Conservation (phyloP, 1,140 invertebrate genomes). For the Drosophila orena region DNA sequence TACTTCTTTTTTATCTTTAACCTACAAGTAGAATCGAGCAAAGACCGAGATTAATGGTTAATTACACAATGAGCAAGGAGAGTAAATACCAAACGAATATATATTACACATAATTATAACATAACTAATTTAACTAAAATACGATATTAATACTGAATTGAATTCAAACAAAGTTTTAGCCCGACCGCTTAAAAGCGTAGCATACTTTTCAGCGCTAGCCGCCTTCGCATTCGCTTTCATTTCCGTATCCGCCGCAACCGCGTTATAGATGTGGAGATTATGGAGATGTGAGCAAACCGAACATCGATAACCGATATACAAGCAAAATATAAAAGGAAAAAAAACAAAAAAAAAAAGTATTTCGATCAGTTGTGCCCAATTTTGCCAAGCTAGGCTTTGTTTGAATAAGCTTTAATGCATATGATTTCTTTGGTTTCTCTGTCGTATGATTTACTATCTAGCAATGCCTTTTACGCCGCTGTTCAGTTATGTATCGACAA, state of each 20-base stretch:
- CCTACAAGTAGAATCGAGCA: conserved; percentile 30
- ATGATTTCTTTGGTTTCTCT: conserved; percentile 43
- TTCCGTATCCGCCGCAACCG: conserved; percentile 28
- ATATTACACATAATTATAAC: conserved; percentile 54
- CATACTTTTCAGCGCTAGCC: conserved; percentile 36
- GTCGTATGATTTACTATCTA: conserved; percentile 48
- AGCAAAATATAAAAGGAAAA: conserved; percentile 13
- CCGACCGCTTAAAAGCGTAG: conserved; percentile 35
- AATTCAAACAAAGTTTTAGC: conserved; percentile 58
- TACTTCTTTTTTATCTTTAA: conserved; percentile 50
- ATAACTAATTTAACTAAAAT: conserved; percentile 48
- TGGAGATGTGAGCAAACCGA: conserved; percentile 1
- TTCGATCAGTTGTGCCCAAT: conserved; percentile 48
- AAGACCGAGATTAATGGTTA: conserved; percentile 22
- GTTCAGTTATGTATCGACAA: conserved; percentile 44
- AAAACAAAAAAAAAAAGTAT: conserved; percentile 23
- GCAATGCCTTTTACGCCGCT: conserved; percentile 49
- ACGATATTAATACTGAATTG: conserved; percentile 45
- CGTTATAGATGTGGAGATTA: conserved; percentile 11
- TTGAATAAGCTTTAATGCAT: conserved; percentile 51
- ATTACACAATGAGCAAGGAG: conserved; percentile 29
- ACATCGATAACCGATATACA: conserved; percentile 15
- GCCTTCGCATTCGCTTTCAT: conserved; percentile 49
- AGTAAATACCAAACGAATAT: conserved; percentile 40
- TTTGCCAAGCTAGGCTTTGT: conserved; percentile 54